Percentiles rank a stretch among this genome's conserved stretches.
Evolutionary conservation across 2,888 invertebrate species (phyloP).

Genomic region (Andrena haemorrhoa): DNA sequence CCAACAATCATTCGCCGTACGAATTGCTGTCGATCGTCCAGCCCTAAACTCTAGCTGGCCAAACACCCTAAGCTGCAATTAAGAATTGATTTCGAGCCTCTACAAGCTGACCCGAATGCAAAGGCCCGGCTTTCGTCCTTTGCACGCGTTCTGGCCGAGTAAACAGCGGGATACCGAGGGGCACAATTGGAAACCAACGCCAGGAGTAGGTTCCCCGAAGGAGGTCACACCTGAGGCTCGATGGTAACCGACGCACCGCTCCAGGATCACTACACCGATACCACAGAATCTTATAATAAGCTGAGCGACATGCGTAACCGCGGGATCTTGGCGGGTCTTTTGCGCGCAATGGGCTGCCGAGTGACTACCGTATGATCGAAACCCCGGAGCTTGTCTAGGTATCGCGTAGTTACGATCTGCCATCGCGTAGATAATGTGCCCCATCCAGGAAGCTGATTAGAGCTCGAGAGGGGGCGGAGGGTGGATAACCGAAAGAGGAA

Average conservation of each 20-base stretch:
- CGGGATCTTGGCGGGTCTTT: slow-evolving; percentile 67
- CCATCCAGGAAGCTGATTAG: slow-evolving; percentile 82
- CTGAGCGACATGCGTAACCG: slow-evolving; percentile 60
- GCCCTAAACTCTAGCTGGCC: neutral
- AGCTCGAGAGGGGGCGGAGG: slow-evolving; percentile 70
- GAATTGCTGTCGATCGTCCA: neutral
- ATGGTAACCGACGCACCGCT: slow-evolving; percentile 34
- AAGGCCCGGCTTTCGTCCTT: no score
- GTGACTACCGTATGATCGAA: slow-evolving; percentile 66
- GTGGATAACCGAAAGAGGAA: slow-evolving; percentile 76
- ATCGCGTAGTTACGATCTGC: slow-evolving; percentile 78
- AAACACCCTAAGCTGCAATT: no score
- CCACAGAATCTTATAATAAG: slow-evolving; percentile 45
- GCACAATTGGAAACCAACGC: neutral
- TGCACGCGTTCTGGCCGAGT: no score
- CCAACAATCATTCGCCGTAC: neutral
- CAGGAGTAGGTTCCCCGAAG: slow-evolving; percentile 23
- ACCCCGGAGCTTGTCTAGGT: slow-evolving; percentile 68
- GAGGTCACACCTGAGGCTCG: slow-evolving; percentile 47
- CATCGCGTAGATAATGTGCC: slow-evolving; percentile 82
- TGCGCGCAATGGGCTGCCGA: slow-evolving; percentile 63
- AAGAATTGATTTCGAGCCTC: no score
- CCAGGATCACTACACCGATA: slow-evolving; percentile 61
- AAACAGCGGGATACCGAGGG: neutral
- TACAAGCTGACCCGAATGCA: no score